phyloP scores from a whole-genome alignment of 2,888 invertebrate genomes.

The Euproctis similis region DNA sequence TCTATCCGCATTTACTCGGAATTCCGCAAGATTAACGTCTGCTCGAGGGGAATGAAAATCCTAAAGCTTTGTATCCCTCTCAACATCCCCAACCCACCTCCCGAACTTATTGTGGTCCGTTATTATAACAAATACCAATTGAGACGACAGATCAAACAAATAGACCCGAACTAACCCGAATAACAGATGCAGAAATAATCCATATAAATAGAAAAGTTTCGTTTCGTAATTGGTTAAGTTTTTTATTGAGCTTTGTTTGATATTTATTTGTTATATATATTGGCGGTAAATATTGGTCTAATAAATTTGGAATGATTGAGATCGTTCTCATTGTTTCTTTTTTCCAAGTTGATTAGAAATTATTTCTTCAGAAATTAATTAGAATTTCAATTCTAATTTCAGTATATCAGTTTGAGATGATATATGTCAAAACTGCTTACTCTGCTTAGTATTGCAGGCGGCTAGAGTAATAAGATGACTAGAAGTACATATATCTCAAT shows the following conservation, averaged over 20 bases:
- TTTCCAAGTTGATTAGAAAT: too few relatives aligned
- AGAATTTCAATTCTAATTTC: too few relatives aligned
- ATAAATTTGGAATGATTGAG: too few relatives aligned
- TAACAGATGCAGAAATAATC: slow-evolving; percentile 25
- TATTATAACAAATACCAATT: slow-evolving; percentile 44
- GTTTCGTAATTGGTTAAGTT: slow-evolving; percentile 21
- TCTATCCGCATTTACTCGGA: slow-evolving; percentile 38
- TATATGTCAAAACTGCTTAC: too few relatives aligned
- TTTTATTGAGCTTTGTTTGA: slow-evolving; percentile 18
- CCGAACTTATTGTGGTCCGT: slow-evolving; percentile 21
- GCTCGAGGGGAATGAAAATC: slow-evolving; percentile 24
- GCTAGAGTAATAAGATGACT: too few relatives aligned
- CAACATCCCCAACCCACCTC: slow-evolving; percentile 1
- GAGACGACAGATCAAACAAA: slow-evolving; percentile 28
- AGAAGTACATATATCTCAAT: too few relatives aligned
- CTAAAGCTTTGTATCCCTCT: slow-evolving; percentile 3
- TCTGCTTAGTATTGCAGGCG: too few relatives aligned
- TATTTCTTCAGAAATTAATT: too few relatives aligned
- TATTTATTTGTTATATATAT: slow-evolving; percentile 22
- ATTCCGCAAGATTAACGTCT: slow-evolving; percentile 51
- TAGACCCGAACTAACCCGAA: slow-evolving; percentile 19
- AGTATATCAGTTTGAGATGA: too few relatives aligned
- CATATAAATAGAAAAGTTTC: slow-evolving; percentile 23
- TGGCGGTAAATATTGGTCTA: too few relatives aligned
- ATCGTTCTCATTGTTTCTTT: too few relatives aligned